Base-by-base conservation (phyloP, 2,797 vertebrate genomes). In the Nannoperca obscura region DNA sequence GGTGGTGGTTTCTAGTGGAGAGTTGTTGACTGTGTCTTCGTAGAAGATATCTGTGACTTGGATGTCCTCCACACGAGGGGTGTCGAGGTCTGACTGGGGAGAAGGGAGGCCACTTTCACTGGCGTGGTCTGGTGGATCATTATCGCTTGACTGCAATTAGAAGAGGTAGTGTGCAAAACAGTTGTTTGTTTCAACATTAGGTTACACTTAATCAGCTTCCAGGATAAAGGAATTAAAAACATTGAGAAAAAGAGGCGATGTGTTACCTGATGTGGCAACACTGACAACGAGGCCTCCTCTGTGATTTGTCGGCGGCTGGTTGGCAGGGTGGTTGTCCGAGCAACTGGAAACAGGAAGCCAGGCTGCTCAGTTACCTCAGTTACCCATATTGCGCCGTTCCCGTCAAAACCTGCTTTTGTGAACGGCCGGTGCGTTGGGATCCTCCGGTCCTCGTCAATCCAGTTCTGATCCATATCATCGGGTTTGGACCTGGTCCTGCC, bases 1-100 rank as follows among this genome's bases (percentile, higher is more conserved):
- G 47, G 46, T 63, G 69, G 64, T 15, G 64, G 60, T 66, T 65
- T 90, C 79, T 12, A 62, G 27, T 1, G 82, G 76, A 44, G 87
- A 65, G 70, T 24, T 67, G 83, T 87, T 68, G 59, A 93, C 68
- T 1, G 83, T 36, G 76, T 95, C 93, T 80, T 95, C 94, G 60
- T 91, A 93, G 90, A 93, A 95, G 83, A 93, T 17, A 7, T 95
- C 94, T 13, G 94, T 92, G 85, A 94, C 89, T 34, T 89, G 73
- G 50, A 87, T 52, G 64, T 89, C 86, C 60, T 91, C 87, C n/a
- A 62, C 69, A 14, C 91, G 77, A 30, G 87, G 79, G 9, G 75
- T 81, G 79, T 66, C 78, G 53, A 83, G 42, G 42, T 86, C 89
- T 0, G 83, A 65, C 30, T 74, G 77, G 0, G 88, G 58, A 55